Evolutionary conservation across 37 sponge, comb jelly and placozoan genomes (phyloP), one percentile per base, ranked within the genome.

Genomic region (Tethya wilhelma): DNA sequence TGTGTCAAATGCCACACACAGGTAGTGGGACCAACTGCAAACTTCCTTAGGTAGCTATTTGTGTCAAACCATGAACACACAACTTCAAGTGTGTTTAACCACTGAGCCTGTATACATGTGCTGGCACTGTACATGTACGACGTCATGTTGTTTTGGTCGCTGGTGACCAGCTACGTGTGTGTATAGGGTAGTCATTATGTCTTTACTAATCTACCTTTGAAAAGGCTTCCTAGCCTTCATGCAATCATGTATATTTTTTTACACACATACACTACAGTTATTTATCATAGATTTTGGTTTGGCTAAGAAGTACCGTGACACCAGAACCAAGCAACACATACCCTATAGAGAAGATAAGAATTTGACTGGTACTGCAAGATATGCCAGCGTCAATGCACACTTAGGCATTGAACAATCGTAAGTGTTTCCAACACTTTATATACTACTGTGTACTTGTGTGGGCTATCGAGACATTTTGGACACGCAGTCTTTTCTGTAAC

Each of bases 371-470:
- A 98, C 99, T 17, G 99, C 99, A 6, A 67, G 99, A 85, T 98
- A 98, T 68, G 99, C 99, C 66, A 94, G 95, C 59, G 96, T 98
- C 78, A 98, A 98, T 67, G 99, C 99, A 37, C 99, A 98, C 74
- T 73, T 96, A 8, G 99, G 99, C 38, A 96, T 95, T 14, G 96
- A 95, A 66, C 96, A 95, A 76, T 87, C 93, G 96, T 95, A 79
- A 91, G 92, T 76, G 28, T 41, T 20, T 29, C 26, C 39, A 9
- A 49, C 53, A 19, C 14, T 9, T 49, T 19, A 17, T 58, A 26
- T 34, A 14, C 7, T 46, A n/a, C 7, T 69, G 19, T 38, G 7
- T 38, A 40, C 25, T 19, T 4, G 43, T 71, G 73, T 59, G 46
- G n/a, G n/a, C n/a, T n/a, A n/a, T n/a, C n/a, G n/a, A n/a, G n/a